These are phyloP conservation scores for Pteria penguin DNA, from an alignment of 2,888 invertebrate genomes.

Conservation along the genomic window DNA sequence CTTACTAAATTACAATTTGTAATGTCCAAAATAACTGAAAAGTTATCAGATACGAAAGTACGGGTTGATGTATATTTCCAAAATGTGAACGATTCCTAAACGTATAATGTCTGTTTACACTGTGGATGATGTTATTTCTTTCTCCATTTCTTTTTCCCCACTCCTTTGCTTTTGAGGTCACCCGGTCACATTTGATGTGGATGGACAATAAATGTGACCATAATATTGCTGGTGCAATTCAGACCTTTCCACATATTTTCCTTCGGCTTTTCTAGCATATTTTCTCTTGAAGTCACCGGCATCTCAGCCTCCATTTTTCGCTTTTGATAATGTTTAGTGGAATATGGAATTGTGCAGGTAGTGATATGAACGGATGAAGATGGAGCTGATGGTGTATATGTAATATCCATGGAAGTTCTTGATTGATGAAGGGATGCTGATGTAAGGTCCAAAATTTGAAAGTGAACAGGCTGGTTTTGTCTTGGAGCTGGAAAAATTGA, in stretches of 20 bases:
- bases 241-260: too few relatives aligned
- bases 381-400: background rate
- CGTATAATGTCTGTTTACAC: too few relatives aligned
- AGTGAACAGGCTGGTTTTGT: background rate
- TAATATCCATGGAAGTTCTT: background rate
- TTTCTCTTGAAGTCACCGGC: background rate
- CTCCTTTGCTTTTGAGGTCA: background rate
- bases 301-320: background rate
- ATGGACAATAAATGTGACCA: slow-evolving; percentile 1
- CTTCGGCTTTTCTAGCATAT: background rate
- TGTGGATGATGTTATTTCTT: too few relatives aligned
- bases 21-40: too few relatives aligned
- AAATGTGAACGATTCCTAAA: too few relatives aligned
- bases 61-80: too few relatives aligned
- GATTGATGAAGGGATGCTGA: background rate
- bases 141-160: slow-evolving; percentile 4
- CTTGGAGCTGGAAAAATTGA: slow-evolving; percentile 1
- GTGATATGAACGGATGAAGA: background rate
- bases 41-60: too few relatives aligned
- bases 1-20: too few relatives aligned
- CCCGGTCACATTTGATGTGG: background rate
- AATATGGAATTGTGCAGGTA: background rate
- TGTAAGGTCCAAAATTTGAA: slow-evolving; percentile 2
- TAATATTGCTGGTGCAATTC: slow-evolving; percentile 7
- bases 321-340: slow-evolving; percentile 8